phyloP scores from a whole-genome alignment of 2,113 vertebrate species.

The Macaca mulatta region DNA sequence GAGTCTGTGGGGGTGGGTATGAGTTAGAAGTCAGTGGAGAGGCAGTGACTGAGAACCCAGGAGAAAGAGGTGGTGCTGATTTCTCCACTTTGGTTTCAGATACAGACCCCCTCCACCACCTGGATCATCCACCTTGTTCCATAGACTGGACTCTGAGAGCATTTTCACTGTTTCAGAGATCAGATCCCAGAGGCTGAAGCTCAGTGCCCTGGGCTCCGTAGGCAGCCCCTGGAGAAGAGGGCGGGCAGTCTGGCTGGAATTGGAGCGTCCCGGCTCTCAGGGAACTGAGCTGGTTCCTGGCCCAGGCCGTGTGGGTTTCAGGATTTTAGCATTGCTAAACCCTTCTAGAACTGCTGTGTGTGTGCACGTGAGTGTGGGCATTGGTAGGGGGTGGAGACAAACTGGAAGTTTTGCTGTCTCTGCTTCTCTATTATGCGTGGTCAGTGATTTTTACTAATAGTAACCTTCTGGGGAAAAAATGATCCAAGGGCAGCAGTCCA shows the following conservation, averaged over 20 bases:
- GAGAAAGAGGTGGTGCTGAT: neutral
- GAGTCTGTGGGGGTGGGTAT: neutral
- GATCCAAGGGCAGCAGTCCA: neutral
- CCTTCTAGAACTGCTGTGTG: neutral
- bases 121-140: neutral
- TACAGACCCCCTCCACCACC: neutral
- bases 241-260: accelerated
- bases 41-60: neutral
- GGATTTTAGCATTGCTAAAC: neutral
- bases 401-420: neutral
- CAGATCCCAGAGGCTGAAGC: neutral
- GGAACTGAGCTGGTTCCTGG: neutral
- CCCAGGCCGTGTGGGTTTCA: neutral
- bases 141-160: neutral
- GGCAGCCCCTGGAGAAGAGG: neutral
- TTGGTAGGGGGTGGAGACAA: neutral
- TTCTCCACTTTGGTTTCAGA: neutral
- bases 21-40: neutral
- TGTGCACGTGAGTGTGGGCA: neutral
- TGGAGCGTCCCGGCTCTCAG: neutral
- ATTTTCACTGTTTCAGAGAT: neutral
- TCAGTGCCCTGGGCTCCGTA: neutral
- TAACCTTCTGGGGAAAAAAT: neutral
- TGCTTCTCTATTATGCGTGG: neutral
- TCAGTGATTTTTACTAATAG: constrained; percentile 14